Evolutionary conservation across 2,113 vertebrate genomes (phyloP).

Genomic region (Ameiurus melas): DNA sequence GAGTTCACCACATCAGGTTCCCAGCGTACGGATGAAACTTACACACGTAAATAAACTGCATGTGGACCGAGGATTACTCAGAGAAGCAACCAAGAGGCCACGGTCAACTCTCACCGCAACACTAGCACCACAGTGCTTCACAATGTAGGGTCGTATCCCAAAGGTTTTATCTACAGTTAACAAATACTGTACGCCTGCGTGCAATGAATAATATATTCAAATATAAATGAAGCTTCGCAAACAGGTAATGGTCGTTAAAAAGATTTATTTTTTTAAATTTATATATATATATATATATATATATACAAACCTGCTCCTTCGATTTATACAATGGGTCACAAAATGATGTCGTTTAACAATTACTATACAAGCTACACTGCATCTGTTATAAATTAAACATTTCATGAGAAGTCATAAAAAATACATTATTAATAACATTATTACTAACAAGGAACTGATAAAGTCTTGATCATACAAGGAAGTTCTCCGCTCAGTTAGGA

Average conservation of each 20-base stretch:
- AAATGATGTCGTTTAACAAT: constrained; percentile 59
- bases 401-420: constrained; percentile 56
- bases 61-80: neutral
- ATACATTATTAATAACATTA: constrained; percentile 5
- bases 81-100: neutral
- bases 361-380: constrained; percentile 52
- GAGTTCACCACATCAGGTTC: neutral
- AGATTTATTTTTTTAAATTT: constrained; percentile 59
- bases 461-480: neutral
- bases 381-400: constrained; percentile 49
- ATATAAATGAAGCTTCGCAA: neutral
- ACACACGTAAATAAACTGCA: neutral
- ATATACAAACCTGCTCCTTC: constrained; percentile 43
- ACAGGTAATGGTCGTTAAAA: constrained; percentile 48
- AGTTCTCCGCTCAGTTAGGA: neutral
- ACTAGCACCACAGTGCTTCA: neutral
- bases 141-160: neutral
- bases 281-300: constrained; percentile 38
- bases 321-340: constrained; percentile 61
- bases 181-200: too few relatives aligned
- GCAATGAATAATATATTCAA: neutral
- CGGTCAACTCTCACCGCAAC: neutral
- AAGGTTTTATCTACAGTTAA: neutral
- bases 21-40: neutral
- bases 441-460: neutral